These are phyloP conservation scores for Drosophila pseudotalamancana DNA, from an alignment of 2,888 invertebrate species.

Conservation along the genomic window DNA sequence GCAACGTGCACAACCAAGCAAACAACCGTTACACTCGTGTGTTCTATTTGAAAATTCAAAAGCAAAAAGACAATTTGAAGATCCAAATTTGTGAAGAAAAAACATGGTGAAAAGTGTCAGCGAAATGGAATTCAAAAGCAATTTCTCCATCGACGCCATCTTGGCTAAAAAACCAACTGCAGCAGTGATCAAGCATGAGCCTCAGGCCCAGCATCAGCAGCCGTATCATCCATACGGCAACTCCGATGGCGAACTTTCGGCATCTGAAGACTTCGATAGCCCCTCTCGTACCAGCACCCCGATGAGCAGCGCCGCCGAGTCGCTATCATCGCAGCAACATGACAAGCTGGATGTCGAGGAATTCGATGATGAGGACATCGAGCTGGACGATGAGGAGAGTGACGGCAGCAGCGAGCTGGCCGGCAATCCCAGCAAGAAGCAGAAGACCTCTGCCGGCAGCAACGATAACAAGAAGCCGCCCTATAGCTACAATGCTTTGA, in stretches of 20 bases:
- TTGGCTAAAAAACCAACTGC: slow-evolving; percentile 86
- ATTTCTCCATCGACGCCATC: slow-evolving; percentile 92
- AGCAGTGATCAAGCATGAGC: slow-evolving; percentile 42
- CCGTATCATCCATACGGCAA: slow-evolving; percentile 61
- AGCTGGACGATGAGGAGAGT: slow-evolving; percentile 64
- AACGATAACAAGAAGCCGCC: slow-evolving; percentile 93
- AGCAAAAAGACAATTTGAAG: slow-evolving; percentile 2
- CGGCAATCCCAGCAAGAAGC: slow-evolving; percentile 66
- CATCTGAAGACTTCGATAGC: slow-evolving; percentile 81
- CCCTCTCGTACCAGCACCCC: slow-evolving; percentile 83
- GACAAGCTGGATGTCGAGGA: slow-evolving; percentile 55
- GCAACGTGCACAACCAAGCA: slow-evolving; percentile 48
- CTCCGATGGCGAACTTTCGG: slow-evolving; percentile 78
- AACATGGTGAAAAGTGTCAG: slow-evolving; percentile 82
- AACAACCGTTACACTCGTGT: slow-evolving; percentile 36
- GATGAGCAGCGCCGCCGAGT: slow-evolving; percentile 82
- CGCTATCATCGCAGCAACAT: slow-evolving; percentile 68
- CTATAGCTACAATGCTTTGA: slow-evolving; percentile 99
- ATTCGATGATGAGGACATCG: slow-evolving; percentile 66
- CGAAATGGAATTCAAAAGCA: slow-evolving; percentile 86
- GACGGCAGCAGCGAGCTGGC: slow-evolving; percentile 58
- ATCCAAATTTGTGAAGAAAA: slow-evolving; percentile 3
- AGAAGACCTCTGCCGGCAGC: slow-evolving; percentile 56
- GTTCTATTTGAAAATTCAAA: slow-evolving; percentile 24
- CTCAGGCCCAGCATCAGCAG: slow-evolving; percentile 35